Evolutionary conservation across 2,888 invertebrate genomes (phyloP), one percentile per base, ranked within the genome.

Genomic region (Cynaeus angustus): DNA sequence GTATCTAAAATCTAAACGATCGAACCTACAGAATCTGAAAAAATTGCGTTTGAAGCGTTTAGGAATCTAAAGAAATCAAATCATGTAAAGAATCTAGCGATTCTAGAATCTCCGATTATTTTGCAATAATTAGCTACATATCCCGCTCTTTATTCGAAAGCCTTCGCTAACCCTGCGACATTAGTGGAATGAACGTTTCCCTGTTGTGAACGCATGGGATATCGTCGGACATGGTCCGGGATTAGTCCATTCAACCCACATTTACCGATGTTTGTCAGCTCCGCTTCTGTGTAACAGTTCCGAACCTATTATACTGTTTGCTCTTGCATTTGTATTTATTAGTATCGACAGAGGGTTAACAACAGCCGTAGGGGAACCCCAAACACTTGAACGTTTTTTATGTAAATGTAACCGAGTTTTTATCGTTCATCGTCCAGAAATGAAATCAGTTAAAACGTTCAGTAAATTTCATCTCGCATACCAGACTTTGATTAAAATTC

Each of bases 181-280:
- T 52, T 56, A 12, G 66, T 56, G 66, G 66, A 66, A 56, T 28
- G 56, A 46, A 38, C 66, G 14, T 5, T 21, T 16, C 26, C 66
- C 65, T 1, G n/a, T n/a, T 13, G 43, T 58, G 45, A 58, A 58
- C 45, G 45, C 64, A 52, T 53, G n/a, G 45, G 64, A 52, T 53
- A 52, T 45, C 30, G 53, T 65, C 68, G 71, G 72, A 71, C 72
- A 72, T 65, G 70, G 65, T 72, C 72, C 66, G 68, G 72, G 74
- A 74, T 74, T 71, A 74, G 72, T 58, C 68, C 46, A 72, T 74
- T 74, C 70, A 72, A 68, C 66, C 71, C 66, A 52, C 67, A 68
- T 71, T 72, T 67, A 65, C 55, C 71, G 71, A 68, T 72, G 68
- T 67, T 59, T 67, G 66, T 52, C 50, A 59, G 72, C 66, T 62